A percentile compares a stretch with the other conserved stretches of the same genome.
Conservation (phyloP, 2,113 vertebrate genomes). For the Scopus umbretta region DNA sequence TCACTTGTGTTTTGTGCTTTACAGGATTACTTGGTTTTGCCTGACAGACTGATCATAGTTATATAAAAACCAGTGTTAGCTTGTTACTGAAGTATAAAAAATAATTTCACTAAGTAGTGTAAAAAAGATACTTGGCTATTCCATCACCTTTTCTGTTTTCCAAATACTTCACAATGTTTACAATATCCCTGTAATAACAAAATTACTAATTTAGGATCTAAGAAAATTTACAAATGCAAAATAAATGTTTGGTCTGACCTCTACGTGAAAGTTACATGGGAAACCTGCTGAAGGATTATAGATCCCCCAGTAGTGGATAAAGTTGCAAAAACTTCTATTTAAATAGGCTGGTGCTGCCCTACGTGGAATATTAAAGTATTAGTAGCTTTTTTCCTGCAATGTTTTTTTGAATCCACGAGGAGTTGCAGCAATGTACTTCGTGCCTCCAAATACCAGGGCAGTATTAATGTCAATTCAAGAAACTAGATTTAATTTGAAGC, state of each 20-base stretch:
- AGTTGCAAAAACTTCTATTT: neutral
- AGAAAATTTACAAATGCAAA: neutral
- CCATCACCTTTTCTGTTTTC: neutral
- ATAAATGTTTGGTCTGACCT: neutral
- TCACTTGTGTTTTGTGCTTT: neutral
- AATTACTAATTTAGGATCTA: neutral
- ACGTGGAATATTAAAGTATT: neutral
- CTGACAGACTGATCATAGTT: neutral
- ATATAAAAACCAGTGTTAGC: neutral
- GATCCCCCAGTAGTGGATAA: neutral
- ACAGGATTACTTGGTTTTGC: neutral
- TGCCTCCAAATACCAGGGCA: neutral
- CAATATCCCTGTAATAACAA: neutral
- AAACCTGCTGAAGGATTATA: neutral
- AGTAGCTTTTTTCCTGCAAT: neutral
- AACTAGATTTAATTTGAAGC: neutral
- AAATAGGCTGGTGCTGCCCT: neutral
- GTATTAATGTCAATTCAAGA: neutral
- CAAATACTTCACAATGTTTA: neutral
- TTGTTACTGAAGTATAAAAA: neutral
- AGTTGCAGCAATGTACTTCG: neutral
- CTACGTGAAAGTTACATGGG: neutral
- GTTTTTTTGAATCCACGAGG: neutral
- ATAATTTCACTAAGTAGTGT: neutral
- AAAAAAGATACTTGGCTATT: neutral